Evolutionary conservation across 2,888 invertebrate genomes (phyloP).

Genomic region (Electrophaes corylata): DNA sequence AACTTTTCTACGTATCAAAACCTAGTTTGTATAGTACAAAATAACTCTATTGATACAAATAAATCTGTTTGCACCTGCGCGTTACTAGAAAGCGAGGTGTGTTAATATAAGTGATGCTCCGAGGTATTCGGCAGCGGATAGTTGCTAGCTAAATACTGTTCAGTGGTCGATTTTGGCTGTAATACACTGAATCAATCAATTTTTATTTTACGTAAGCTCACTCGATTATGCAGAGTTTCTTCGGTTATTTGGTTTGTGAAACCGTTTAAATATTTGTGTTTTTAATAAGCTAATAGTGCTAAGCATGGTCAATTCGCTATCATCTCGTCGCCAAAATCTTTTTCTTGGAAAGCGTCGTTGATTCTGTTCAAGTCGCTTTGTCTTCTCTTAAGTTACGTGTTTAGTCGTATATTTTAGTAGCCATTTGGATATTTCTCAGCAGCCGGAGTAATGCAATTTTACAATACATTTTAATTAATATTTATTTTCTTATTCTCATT

Average conservation of each 20-base stretch:
- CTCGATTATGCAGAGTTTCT: constrained; percentile 46
- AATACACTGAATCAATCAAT: constrained; percentile 47
- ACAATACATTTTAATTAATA: constrained; percentile 53
- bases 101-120: constrained; percentile 22
- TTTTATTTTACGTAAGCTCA: constrained; percentile 52
- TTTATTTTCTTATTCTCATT: constrained; percentile 73
- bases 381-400: constrained; percentile 37
- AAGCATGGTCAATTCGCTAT: constrained; percentile 60
- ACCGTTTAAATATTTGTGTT: constrained; percentile 58
- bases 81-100: constrained; percentile 64
- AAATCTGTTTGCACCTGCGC: constrained; percentile 40
- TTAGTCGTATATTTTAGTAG: constrained; percentile 32
- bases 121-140: constrained; percentile 51
- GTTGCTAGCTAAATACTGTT: constrained; percentile 56
- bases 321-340: constrained; percentile 47
- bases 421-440: constrained; percentile 34
- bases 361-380: constrained; percentile 42
- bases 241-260: constrained; percentile 57
- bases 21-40: constrained; percentile 57
- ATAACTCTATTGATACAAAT: constrained; percentile 15
- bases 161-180: constrained; percentile 58
- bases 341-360: constrained; percentile 38
- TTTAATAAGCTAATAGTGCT: constrained; percentile 70
- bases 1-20: constrained; percentile 30
- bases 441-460: constrained; percentile 44